Conservation (phyloP, 2,888 invertebrate genomes). For the Pachliopta kotzebuea region DNA sequence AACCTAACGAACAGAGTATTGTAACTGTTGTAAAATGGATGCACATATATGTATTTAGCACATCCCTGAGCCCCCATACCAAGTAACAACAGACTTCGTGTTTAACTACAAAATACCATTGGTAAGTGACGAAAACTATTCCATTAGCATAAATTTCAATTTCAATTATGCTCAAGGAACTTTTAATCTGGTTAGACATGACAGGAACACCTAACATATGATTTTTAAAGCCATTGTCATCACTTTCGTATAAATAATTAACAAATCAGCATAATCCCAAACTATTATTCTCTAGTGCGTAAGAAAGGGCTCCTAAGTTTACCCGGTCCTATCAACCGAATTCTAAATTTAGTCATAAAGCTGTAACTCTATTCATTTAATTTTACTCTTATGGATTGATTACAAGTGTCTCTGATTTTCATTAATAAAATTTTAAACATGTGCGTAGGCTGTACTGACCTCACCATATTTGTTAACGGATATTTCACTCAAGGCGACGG, state of each 20-base stretch:
- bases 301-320: too few species aligned
- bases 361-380: not conserved
- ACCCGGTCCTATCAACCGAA: too few species aligned
- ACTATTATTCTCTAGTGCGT: too few species aligned
- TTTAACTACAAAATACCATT: slow-evolving; percentile 17
- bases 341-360: too few species aligned
- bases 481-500: slow-evolving; percentile 7
- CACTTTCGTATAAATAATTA: not conserved
- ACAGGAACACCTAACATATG: not conserved
- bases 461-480: slow-evolving; percentile 2
- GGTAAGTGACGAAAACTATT: slow-evolving; percentile 21
- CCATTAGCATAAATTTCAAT: slow-evolving; percentile 28
- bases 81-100: slow-evolving; percentile 3
- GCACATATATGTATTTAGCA: slow-evolving; percentile 14
- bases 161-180: slow-evolving; percentile 16
- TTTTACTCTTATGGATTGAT: not conserved
- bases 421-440: slow-evolving; percentile 6
- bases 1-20: not conserved
- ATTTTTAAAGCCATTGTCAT: not conserved
- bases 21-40: not conserved
- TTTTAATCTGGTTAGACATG: slow-evolving; percentile 9
- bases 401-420: not conserved
- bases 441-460: slow-evolving; percentile 11
- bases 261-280: too few species aligned
- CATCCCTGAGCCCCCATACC: slow-evolving; percentile 26